Conservation (phyloP, 2,113 vertebrate species). For the Poicephalus meyeri region DNA sequence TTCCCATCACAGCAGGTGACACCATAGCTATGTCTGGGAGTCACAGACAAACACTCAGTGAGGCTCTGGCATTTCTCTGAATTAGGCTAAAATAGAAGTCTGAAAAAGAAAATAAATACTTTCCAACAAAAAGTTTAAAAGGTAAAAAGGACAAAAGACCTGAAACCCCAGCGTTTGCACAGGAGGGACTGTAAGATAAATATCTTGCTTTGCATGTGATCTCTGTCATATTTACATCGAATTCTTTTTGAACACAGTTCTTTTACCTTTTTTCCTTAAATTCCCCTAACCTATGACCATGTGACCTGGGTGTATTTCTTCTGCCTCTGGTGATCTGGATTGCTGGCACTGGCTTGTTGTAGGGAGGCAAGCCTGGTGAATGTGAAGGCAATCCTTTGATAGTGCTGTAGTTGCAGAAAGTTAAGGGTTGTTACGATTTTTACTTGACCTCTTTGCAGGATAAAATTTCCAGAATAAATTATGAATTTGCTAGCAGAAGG, state of each 20-base stretch:
- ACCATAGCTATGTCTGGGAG: not conserved
- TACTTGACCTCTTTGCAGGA: not conserved
- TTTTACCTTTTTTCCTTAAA: not conserved
- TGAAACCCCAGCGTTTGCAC: not conserved
- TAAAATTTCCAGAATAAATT: not conserved
- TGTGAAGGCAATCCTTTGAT: not conserved
- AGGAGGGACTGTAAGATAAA: not conserved
- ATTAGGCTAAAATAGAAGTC: not conserved
- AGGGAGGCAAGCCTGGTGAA: not conserved
- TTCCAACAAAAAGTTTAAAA: not conserved
- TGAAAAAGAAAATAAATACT: not conserved
- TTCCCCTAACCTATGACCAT: not conserved
- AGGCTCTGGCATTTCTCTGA: not conserved
- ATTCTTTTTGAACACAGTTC: not conserved
- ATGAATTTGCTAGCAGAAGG: not conserved
- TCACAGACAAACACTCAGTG: not conserved
- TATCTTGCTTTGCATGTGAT: not conserved
- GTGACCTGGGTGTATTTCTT: not conserved
- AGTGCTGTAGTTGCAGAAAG: not conserved
- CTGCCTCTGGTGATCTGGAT: not conserved
- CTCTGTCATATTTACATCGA: not conserved
- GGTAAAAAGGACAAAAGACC: not conserved
- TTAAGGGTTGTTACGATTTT: not conserved
- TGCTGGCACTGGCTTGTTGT: not conserved
- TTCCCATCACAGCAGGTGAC: not conserved